These are phyloP conservation scores for Dryobotodes eremita DNA, from an alignment of 2,888 invertebrate genomes.

Conservation along the genomic window DNA sequence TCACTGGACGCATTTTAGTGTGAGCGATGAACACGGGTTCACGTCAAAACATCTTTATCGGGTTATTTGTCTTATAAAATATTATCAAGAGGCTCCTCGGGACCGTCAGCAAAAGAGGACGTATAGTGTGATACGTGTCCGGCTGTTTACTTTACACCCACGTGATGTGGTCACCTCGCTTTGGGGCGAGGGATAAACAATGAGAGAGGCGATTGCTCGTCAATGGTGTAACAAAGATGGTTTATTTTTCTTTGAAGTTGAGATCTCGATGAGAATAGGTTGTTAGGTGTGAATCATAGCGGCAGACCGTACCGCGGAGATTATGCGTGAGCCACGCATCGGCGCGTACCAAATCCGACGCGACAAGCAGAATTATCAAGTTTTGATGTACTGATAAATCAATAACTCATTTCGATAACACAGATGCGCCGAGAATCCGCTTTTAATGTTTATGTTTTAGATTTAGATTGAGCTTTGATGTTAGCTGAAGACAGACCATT, in stretches of 20 bases:
- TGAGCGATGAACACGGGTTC: slow-evolving; percentile 91
- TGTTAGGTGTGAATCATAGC: slow-evolving; percentile 80
- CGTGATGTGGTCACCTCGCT: slow-evolving; percentile 87
- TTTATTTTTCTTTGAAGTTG: slow-evolving; percentile 88
- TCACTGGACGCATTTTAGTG: slow-evolving; percentile 90
- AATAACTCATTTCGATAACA: slow-evolving; percentile 83
- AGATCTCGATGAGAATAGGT: slow-evolving; percentile 83
- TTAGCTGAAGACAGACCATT: slow-evolving; percentile 20
- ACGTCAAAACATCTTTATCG: slow-evolving; percentile 91
- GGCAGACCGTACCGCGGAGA: slow-evolving; percentile 84
- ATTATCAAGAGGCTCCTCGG: slow-evolving; percentile 90
- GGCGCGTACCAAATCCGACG: slow-evolving; percentile 83
- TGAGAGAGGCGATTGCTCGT: slow-evolving; percentile 89
- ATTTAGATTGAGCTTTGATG: slow-evolving; percentile 45
- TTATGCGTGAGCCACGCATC: slow-evolving; percentile 83
- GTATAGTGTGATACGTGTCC: slow-evolving; percentile 86
- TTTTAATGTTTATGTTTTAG: slow-evolving; percentile 49
- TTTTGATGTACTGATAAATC: slow-evolving; percentile 88
- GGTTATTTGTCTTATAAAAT: slow-evolving; percentile 91
- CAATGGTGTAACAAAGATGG: slow-evolving; percentile 87
- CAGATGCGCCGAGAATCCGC: slow-evolving; percentile 64
- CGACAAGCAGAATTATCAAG: slow-evolving; percentile 87
- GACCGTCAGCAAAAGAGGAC: slow-evolving; percentile 90
- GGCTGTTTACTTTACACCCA: slow-evolving; percentile 90
- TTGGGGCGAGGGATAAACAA: slow-evolving; percentile 88